Evolutionary conservation across 2,888 invertebrate genomes (phyloP), one percentile per base, ranked within the genome.

Genomic region (Rotaria macrura): DNA sequence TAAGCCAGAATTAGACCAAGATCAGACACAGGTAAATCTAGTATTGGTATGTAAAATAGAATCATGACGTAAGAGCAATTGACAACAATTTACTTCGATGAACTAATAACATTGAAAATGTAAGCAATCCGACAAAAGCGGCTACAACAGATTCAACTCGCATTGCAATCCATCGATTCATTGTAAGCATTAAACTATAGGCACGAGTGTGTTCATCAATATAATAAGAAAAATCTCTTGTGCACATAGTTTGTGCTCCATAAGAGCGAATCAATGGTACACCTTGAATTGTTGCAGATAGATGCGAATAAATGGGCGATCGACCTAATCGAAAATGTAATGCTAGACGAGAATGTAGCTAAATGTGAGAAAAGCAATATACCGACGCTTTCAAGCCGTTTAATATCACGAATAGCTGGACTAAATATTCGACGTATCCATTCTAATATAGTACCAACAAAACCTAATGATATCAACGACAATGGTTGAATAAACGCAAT

Each of bases 331-430:
- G 4, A 29, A 14, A 40, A 1, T 43, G 5, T 49, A 5, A 12
- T 49, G 49, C 17, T 49, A 17, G 17, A 9, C 17, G 17, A 14
- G 2, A 49, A 3, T 9, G 47, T 47, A 12, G 14, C 23, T 25
- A 25, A 3, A 23, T 47, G 47, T 12, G 14, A 34, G 6, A 23
- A 10, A 34, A 83, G 5, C 94, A 93, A 90, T 90, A 89, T 88
- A 92, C 92, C 90, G 20, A 91, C 90, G 79, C 92, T 91, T 88
- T 92, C 92, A 17, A 92, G 88, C 87, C 92, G 88, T 87, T 92
- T 96, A 87, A 96, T 93, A 91, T 94, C 94, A 88, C 95, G 92
- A 74, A 95, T 94, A 12, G 95, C 79, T 20, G 86, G 74, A 25
- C 52, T 79, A 83, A 74, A 86, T 25, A 74, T 20, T 9, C 43